Base-by-base conservation (phyloP, 2,797 vertebrate genomes). In the Periparus ater region DNA sequence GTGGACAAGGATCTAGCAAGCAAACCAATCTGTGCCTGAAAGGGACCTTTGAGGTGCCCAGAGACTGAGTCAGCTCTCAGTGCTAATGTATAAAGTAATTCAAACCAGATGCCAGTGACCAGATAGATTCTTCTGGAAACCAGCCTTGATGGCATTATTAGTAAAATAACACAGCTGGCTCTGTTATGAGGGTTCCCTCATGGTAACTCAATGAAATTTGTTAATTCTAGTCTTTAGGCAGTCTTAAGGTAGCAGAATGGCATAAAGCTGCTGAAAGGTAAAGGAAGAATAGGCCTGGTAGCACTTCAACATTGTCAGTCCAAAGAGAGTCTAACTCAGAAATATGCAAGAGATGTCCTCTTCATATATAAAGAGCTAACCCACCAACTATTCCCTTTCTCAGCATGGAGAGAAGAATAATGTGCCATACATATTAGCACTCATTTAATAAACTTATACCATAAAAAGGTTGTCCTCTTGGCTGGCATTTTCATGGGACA, bases 101-200 rank as follows among this genome's bases (percentile, higher is more conserved):
- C 84, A 93, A 93, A 93, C 45, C 86, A 87, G 86, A 91, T 82
- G 67, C 63, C 77, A 47, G 45, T 50, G 81, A 90, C 74, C 84
- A 94, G 42, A 87, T 53, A 88, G 45, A 61, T 89, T 92, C 71
- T 85, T 94, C 54, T 55, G 26, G 70, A 58, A 94, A 77, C n/a
- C 13, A 80, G 26, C 10, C 63, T 74, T 89, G 68, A 66, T 63
- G 61, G 38, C 2, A 10, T 57, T 85, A 44, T 84, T 65, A 93
- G 54, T 55, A 66, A 55, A 83, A 86, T 78, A 74, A 2, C 54
- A 80, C 45, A 86, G 29, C 26, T 73, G 45, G 4, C 17, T 84
- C 34, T 73, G 13, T 34, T 68, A 40, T 25, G 63, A 91, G 70
- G 58, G 60, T 48, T 88, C 17, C 40, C 83, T 88, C 57, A 58